These are phyloP conservation scores for Acanthisitta chloris DNA, from an alignment of 2,113 vertebrate genomes.

Conservation along the genomic window DNA sequence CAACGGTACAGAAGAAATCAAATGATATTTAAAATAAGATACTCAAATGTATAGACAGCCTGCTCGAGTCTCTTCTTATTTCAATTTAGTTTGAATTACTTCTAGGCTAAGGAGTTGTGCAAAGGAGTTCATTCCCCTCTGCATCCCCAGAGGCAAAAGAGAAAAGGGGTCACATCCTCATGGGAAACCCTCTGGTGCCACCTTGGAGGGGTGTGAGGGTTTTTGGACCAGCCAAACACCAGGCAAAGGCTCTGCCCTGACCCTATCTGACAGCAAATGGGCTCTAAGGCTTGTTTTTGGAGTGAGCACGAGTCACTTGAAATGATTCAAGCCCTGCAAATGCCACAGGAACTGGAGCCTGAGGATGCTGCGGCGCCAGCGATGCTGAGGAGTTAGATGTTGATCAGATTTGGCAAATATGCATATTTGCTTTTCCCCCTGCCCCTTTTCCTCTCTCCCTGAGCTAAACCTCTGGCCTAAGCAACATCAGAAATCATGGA, in stretches of 20 bases:
- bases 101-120: not conserved
- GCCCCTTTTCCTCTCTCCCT: not conserved
- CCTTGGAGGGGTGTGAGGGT: fast-evolving
- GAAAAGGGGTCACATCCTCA: fast-evolving
- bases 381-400: conserved; percentile 14
- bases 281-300: not conserved
- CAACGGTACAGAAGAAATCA: fast-evolving
- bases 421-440: not conserved
- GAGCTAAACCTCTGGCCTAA: not conserved
- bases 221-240: not conserved
- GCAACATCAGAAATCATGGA: conserved; percentile 1
- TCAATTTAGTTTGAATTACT: not conserved
- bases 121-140: not conserved
- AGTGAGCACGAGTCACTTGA: fast-evolving
- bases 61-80: not conserved
- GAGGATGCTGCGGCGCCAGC: not conserved
- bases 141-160: not conserved
- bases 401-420: not conserved
- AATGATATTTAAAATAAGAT: not conserved
- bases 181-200: not conserved
- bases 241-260: not conserved
- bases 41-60: fast-evolving
- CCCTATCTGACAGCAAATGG: fast-evolving
- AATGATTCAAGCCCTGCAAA: not conserved
- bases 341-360: not conserved